These are phyloP conservation scores for Aproaerema taeniolella DNA, from an alignment of 2,888 invertebrate genomes.

Conservation along the genomic window DNA sequence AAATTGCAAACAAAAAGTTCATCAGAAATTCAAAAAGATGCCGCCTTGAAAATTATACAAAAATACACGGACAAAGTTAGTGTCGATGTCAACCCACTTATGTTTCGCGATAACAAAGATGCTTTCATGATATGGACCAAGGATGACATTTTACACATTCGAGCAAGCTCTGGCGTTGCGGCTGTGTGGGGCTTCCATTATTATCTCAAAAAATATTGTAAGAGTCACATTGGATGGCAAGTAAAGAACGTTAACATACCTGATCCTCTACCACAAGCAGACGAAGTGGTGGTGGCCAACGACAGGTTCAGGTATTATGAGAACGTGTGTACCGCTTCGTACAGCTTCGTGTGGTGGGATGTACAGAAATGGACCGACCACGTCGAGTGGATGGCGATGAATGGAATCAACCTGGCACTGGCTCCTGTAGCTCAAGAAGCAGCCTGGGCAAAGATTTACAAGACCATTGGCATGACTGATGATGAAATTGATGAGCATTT, in stretches of 20 bases:
- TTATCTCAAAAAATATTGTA: slow-evolving; percentile 89
- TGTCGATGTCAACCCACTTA: slow-evolving; percentile 42
- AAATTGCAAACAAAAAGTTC: slow-evolving; percentile 48
- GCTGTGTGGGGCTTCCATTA: slow-evolving; percentile 92
- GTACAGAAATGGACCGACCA: slow-evolving; percentile 89
- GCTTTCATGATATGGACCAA: slow-evolving; percentile 43
- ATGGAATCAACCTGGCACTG: slow-evolving; percentile 93
- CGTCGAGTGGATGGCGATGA: slow-evolving; percentile 97
- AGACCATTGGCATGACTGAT: slow-evolving; percentile 82
- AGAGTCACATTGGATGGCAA: slow-evolving; percentile 92
- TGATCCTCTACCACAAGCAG: slow-evolving; percentile 69
- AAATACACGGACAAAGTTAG: slow-evolving; percentile 32
- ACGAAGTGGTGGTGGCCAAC: slow-evolving; percentile 79
- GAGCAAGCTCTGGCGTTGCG: slow-evolving; percentile 85
- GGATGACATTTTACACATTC: slow-evolving; percentile 42
- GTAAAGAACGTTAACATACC: slow-evolving; percentile 81
- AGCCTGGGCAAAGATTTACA: slow-evolving; percentile 89
- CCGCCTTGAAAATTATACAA: slow-evolving; percentile 39
- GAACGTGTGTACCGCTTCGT: slow-evolving; percentile 94
- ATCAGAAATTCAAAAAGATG: slow-evolving; percentile 36
- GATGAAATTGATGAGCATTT: slow-evolving; percentile 89
- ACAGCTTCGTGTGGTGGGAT: slow-evolving; percentile 93
- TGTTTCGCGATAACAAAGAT: slow-evolving; percentile 56
- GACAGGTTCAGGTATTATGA: slow-evolving; percentile 94
- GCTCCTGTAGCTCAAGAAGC: slow-evolving; percentile 94